Evolutionary conservation across 2,888 invertebrate genomes (phyloP).

Genomic region (Lypha dubia): DNA sequence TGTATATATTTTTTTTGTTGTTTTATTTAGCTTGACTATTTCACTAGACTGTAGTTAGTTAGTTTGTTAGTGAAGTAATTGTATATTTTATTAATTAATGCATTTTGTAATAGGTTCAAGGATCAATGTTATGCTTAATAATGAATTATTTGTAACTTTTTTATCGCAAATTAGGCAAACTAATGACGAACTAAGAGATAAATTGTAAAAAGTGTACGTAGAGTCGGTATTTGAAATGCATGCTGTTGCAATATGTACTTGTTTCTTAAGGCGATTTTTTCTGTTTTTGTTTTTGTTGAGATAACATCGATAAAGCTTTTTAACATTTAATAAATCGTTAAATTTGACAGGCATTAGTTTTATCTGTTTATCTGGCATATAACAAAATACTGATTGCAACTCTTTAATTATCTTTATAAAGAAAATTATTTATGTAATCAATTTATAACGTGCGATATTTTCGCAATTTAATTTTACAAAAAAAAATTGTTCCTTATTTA

Average conservation of each 20-base stretch:
- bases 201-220: constrained; percentile 3
- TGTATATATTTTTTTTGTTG: too few species aligned
- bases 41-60: neutral
- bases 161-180: constrained; percentile 44
- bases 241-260: constrained; percentile 7
- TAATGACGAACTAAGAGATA: constrained; percentile 34
- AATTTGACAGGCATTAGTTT: constrained; percentile 1
- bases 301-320: neutral
- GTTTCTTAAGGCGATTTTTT: neutral
- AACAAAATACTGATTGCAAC: neutral
- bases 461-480: too few species aligned
- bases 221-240: neutral
- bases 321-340: constrained; percentile 4
- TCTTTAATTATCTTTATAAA: neutral
- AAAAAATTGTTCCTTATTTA: too few species aligned
- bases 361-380: constrained; percentile 1
- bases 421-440: too few species aligned
- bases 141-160: constrained; percentile 53
- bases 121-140: constrained; percentile 66
- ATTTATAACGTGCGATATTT: too few species aligned
- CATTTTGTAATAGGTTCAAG: constrained; percentile 69
- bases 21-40: neutral
- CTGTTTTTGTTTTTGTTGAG: too few species aligned
- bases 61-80: constrained; percentile 53
- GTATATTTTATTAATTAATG: constrained; percentile 68